Evolutionary conservation across 2,113 vertebrate species (phyloP).

Genomic region (Corvus moneduloides): DNA sequence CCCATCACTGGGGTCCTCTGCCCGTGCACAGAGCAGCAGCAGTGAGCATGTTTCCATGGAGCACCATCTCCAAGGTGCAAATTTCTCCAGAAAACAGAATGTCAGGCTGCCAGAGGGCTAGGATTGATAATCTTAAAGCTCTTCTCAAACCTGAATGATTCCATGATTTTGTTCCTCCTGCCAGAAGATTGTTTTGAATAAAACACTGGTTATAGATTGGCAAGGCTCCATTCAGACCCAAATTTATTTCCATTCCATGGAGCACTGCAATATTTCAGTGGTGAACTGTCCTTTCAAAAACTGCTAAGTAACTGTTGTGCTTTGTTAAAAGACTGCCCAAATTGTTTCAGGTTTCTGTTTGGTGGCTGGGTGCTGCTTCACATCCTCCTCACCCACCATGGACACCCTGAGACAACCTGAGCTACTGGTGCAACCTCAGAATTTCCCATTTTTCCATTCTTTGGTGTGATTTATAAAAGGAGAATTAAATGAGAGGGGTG

Average conservation of each 20-base stretch:
- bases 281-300: neutral
- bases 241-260: neutral
- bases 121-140: neutral
- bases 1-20: accelerated
- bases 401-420: neutral
- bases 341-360: neutral
- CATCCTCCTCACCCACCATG: neutral
- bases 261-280: neutral
- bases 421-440: no score
- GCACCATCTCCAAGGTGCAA: accelerated
- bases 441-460: no score
- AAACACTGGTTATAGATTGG: neutral
- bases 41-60: accelerated
- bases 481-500: neutral
- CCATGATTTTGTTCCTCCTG: neutral
- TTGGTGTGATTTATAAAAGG: no score
- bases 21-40: neutral
- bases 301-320: neutral
- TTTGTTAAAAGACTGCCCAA: neutral
- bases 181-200: neutral
- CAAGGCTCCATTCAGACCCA: accelerated
- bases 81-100: neutral
- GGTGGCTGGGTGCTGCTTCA: neutral
- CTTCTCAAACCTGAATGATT: accelerated
- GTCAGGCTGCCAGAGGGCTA: neutral